phyloP scores from a whole-genome alignment of 2,113 vertebrate species.

The Lophura nycthemera region DNA sequence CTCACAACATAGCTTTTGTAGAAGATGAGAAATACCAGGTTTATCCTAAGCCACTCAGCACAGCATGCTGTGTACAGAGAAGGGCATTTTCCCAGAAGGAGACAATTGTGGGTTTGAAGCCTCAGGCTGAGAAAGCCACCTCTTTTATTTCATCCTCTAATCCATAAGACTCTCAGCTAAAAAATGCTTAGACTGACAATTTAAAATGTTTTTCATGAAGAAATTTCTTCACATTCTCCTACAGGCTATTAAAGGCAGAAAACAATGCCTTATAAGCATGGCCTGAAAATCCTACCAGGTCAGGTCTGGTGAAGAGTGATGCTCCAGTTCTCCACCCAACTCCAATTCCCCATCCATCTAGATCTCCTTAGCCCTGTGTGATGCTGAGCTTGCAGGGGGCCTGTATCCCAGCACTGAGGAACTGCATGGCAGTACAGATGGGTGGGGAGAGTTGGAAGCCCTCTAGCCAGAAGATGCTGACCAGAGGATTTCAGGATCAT shows the following conservation, averaged over 20 bases:
- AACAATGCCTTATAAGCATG: not conserved
- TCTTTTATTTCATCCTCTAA: not conserved
- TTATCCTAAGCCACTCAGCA: not conserved
- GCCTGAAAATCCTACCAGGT: not conserved
- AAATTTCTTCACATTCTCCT: not conserved
- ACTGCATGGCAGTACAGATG: not conserved
- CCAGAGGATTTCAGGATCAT: not conserved
- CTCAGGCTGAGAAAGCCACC: not conserved
- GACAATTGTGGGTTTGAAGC: constrained; percentile 14
- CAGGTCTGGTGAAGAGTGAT: not conserved
- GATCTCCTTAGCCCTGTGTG: not conserved
- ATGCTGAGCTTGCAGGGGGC: not conserved
- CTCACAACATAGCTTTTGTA: not conserved
- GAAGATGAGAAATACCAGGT: not conserved
- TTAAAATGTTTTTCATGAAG: not conserved
- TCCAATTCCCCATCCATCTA: not conserved
- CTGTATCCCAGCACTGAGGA: not conserved
- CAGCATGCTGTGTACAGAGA: not conserved
- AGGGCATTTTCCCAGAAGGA: not conserved
- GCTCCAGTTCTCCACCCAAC: not conserved
- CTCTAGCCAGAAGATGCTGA: not conserved
- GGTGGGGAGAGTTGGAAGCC: accelerated
- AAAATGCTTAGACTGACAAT: not conserved
- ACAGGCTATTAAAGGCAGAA: not conserved
- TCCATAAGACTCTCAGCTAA: not conserved